Evolutionary conservation across 2,113 vertebrate species (phyloP).

Genomic region (Aphyosemion australe): DNA sequence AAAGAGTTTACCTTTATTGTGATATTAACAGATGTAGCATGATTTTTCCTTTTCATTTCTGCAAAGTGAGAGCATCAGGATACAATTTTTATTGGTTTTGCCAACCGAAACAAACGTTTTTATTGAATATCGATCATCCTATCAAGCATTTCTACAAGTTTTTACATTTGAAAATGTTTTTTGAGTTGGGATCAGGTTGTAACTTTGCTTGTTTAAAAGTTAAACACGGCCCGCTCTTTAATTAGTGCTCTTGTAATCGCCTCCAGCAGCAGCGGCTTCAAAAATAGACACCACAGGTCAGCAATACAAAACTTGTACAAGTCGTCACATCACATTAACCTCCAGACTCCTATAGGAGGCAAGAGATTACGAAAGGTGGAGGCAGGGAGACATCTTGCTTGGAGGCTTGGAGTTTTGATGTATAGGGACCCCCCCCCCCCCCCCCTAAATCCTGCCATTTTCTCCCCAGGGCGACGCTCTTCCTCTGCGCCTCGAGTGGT

Average conservation of each 20-base stretch:
- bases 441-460: neutral
- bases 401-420: neutral
- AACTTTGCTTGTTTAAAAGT: neutral
- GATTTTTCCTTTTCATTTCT: too few relatives aligned
- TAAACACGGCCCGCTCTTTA: neutral
- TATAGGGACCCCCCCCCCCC: too few relatives aligned
- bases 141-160: too few relatives aligned
- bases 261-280: neutral
- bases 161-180: neutral
- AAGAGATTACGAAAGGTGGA: slow-evolving; percentile 14
- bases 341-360: neutral
- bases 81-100: too few relatives aligned
- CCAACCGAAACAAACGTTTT: too few relatives aligned
- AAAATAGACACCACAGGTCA: slow-evolving; percentile 1
- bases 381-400: neutral
- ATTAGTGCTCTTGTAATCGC: neutral
- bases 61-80: too few relatives aligned
- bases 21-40: too few relatives aligned
- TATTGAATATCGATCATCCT: too few relatives aligned
- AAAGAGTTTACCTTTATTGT: neutral
- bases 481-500: slow-evolving; percentile 30
- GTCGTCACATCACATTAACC: neutral
- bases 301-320: neutral
- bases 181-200: neutral
- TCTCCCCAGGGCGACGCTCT: slow-evolving; percentile 1